A percentile compares a stretch with the other conserved stretches of the same genome.
phyloP scores from a whole-genome alignment of 2,797 vertebrate genomes.

The Sparidentex hasta region DNA sequence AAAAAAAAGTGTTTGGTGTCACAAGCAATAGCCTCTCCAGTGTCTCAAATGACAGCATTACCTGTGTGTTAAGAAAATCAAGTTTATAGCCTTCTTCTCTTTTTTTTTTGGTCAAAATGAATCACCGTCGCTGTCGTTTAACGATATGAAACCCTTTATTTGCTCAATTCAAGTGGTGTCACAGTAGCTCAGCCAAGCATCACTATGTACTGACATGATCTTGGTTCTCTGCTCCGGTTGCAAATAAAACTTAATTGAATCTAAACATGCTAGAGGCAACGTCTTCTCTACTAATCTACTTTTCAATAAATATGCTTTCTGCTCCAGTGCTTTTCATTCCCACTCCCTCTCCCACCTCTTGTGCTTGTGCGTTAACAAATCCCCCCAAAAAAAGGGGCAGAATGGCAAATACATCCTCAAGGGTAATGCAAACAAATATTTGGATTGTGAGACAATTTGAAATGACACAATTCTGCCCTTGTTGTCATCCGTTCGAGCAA shows the following conservation, averaged over 20 bases:
- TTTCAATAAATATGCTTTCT: constrained; percentile 59
- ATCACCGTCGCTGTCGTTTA: not conserved
- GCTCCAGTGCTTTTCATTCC: constrained; percentile 33
- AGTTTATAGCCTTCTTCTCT: not conserved
- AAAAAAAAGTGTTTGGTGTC: constrained; percentile 9
- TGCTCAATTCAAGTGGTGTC: not conserved
- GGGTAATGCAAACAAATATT: constrained; percentile 40
- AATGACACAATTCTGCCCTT: constrained; percentile 11
- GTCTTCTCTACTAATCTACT: constrained; percentile 56
- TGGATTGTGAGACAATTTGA: constrained; percentile 2
- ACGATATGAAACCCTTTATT: not conserved
- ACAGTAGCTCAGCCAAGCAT: constrained; percentile 9
- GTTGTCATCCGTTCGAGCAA: constrained; percentile 30
- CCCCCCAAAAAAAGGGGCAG: constrained; percentile 1
- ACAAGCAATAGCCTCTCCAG: not conserved
- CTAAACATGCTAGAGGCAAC: constrained; percentile 48
- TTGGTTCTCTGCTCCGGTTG: constrained; percentile 40
- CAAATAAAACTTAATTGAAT: constrained; percentile 61
- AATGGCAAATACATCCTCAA: not conserved
- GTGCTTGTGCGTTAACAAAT: constrained; percentile 8
- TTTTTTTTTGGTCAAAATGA: not conserved
- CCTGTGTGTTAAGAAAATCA: not conserved
- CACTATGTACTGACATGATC: constrained; percentile 24
- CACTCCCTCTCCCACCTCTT: constrained; percentile 13
- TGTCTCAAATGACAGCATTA: not conserved